Base-by-base conservation (phyloP, 2,113 vertebrate genomes). In the Neopipo cinnamomea region DNA sequence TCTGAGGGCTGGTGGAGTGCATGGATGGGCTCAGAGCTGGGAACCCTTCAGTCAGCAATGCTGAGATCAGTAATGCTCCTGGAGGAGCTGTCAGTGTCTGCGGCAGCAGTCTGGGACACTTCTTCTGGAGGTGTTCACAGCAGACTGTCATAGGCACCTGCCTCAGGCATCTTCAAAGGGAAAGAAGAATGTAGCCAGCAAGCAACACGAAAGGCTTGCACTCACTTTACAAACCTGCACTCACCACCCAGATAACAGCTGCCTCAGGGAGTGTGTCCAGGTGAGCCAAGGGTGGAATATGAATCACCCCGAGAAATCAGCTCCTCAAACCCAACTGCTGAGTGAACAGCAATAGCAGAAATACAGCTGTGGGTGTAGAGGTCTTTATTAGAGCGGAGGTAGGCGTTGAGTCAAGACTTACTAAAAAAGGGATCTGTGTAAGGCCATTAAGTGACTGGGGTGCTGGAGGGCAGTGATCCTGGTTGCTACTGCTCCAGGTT, bases 21-120 rank as follows among this genome's bases (percentile, higher is more conserved):
- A 8, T 53, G 11, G 11, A 49, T 17, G 27, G 28, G 42, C 65
- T n/a, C 47, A 20, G 47, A 20, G 31, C 50, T 85, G 82, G 47
- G 30, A 79, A 53, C 44, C 28, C 44, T 75, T 39, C 39, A 33
- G 27, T 71, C 63, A 15, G 31, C 0, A 0, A 10, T 74, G 46
- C 42, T 35, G 39, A 3, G 14, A 13, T 59, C 39, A 35, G 0
- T 13, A 6, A 9, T 33, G n/a, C 33, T 85, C 20, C 61, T 59
- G 41, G 47, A 71, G 52, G 41, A 85, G 52, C 56, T 56, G 61
- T 12, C 46, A 59, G 10, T 12, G 19, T 24, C 39, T 0, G 0
- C 0, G 0, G 46, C 24, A 82, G 66, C 56, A 28, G 9, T 27
- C 27, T 3, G 31, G 55, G 65, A 50, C 9, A 8, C 31, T 62